A percentile compares a stretch with the other conserved stretches of the same genome.
phyloP scores from a whole-genome alignment of 2,113 vertebrate genomes.

The Chaetura pelagica region DNA sequence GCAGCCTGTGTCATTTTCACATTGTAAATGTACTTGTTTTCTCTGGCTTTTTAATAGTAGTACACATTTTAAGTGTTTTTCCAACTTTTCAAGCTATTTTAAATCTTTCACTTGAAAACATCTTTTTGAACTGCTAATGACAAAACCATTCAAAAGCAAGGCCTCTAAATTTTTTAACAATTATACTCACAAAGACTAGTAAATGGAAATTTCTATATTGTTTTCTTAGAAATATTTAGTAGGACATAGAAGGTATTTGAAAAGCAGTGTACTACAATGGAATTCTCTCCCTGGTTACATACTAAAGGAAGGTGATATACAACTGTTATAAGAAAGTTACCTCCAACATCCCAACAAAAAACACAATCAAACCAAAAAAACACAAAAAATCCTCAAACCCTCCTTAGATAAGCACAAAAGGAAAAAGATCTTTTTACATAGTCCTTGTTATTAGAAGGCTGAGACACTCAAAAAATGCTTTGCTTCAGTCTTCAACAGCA shows the following conservation, averaged over 20 bases:
- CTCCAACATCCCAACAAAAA: rapidly evolving
- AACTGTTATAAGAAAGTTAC: background rate
- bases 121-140: background rate
- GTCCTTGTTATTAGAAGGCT: background rate
- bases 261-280: background rate
- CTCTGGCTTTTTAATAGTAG: conserved; percentile 2
- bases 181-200: background rate
- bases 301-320: background rate
- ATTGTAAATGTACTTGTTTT: conserved; percentile 34
- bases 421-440: background rate
- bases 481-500: too few species aligned
- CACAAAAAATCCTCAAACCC: too few species aligned
- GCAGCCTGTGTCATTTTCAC: conserved; percentile 1
- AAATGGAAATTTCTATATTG: background rate
- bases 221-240: background rate
- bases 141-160: background rate
- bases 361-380: too few species aligned
- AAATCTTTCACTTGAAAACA: background rate
- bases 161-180: background rate
- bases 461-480: too few species aligned
- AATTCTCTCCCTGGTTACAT: background rate
- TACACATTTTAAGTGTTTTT: background rate
- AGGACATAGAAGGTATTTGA: background rate
- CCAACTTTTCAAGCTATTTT: background rate
- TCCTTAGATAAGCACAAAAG: background rate